These are phyloP conservation scores for Tetramorium alpestre DNA, from an alignment of 1,140 invertebrate species.

Conservation along the genomic window DNA sequence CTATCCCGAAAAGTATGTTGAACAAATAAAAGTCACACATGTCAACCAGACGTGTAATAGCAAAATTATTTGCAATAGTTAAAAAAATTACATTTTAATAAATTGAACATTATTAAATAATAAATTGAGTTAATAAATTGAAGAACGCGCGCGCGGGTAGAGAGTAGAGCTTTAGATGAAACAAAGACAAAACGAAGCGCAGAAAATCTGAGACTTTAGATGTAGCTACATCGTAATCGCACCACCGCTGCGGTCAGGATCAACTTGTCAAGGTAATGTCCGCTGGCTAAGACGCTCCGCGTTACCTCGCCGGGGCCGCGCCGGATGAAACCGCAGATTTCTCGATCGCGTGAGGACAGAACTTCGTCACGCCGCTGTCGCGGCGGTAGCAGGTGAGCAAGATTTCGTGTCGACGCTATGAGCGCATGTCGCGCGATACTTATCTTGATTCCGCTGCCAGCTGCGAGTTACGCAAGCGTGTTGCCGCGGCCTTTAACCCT, in stretches of 20 bases:
- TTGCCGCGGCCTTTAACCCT: conserved; percentile 39
- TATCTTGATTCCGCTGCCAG: conserved; percentile 30
- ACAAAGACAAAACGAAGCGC: neutral
- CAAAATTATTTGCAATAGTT: neutral
- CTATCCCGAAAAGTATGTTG: neutral
- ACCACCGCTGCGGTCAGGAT: conserved; percentile 38
- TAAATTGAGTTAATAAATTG: neutral
- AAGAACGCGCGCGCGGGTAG: neutral
- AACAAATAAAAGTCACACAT: neutral
- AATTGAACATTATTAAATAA: no score
- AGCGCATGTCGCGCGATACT: conserved; percentile 25
- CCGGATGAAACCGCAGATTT: conserved; percentile 68
- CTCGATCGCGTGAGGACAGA: conserved; percentile 61
- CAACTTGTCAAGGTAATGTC: conserved; percentile 73
- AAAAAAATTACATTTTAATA: neutral
- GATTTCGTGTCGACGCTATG: conserved; percentile 25
- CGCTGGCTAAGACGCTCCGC: conserved; percentile 43
- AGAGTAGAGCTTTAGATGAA: neutral
- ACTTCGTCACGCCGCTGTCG: conserved; percentile 48
- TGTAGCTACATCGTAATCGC: neutral
- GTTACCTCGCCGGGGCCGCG: conserved; percentile 57
- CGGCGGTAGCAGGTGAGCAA: conserved; percentile 60
- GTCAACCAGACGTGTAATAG: no score
- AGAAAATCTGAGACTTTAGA: neutral
- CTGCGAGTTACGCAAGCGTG: conserved; percentile 20